These are phyloP conservation scores for Monoplex corrugatus DNA, from an alignment of 2,888 invertebrate species.

Conservation along the genomic window DNA sequence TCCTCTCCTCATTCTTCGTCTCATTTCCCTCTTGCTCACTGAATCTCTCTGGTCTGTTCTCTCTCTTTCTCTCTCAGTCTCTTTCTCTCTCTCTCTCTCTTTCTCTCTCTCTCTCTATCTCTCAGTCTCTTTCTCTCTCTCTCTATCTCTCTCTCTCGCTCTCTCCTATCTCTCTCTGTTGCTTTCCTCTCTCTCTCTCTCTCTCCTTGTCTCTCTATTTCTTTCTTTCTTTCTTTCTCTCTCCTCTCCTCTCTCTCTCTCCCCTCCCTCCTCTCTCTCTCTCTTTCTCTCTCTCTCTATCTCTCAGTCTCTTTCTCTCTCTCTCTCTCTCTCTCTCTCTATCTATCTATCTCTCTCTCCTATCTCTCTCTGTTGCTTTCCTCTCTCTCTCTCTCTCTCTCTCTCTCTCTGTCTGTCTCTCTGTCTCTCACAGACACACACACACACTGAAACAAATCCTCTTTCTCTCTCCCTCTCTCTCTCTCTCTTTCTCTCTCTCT, in stretches of 20 bases:
- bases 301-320: background rate
- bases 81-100: constrained; percentile 27
- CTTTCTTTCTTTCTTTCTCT: background rate
- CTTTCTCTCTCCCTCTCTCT: background rate
- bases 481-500: constrained; percentile 3
- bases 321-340: constrained; percentile 20
- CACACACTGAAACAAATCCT: background rate
- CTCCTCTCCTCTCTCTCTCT: constrained; percentile 3
- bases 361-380: too few species aligned
- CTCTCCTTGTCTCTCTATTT: background rate
- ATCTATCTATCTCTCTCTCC: background rate
- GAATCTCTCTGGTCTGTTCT: too few species aligned
- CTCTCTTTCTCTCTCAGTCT: background rate
- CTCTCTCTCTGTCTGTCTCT: background rate
- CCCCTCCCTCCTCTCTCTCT: background rate
- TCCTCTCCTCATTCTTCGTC: too few species aligned
- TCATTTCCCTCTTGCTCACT: background rate
- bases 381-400: constrained; percentile 25
- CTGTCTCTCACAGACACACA: too few species aligned
- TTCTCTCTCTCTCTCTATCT: constrained; percentile 35
- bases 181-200: background rate
- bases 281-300: background rate
- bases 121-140: background rate
- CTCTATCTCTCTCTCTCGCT: background rate
- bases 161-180: background rate